Evolutionary conservation across 2,888 invertebrate genomes (phyloP).

Genomic region (Napeogenes inachia): DNA sequence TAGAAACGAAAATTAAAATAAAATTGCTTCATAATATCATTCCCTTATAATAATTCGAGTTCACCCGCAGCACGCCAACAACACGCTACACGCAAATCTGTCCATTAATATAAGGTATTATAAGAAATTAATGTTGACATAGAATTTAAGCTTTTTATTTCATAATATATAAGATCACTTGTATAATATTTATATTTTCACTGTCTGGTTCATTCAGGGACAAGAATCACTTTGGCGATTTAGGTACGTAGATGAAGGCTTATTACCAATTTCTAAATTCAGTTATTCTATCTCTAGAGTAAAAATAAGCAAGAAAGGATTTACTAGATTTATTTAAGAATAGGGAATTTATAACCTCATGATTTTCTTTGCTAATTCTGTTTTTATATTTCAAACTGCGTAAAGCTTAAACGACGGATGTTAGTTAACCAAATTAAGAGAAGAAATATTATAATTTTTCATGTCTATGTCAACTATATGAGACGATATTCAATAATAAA

Average conservation of each 20-base stretch:
- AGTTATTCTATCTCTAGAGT: not conserved
- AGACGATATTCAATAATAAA: no score
- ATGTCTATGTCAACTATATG: no score
- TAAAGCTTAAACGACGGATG: no score
- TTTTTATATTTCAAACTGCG: no score
- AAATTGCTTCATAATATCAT: conserved; percentile 13
- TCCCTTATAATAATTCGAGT: conserved; percentile 18
- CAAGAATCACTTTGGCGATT: conserved; percentile 35
- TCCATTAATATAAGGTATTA: conserved; percentile 68
- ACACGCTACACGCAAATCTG: conserved; percentile 75
- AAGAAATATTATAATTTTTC: no score
- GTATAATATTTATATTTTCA: conserved; percentile 56
- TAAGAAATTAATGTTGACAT: conserved; percentile 55
- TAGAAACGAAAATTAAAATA: conserved; percentile 10
- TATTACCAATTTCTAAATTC: conserved; percentile 15
- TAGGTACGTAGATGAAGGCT: not conserved
- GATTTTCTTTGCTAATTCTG: no score
- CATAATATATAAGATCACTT: conserved; percentile 54
- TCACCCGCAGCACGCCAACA: conserved; percentile 48
- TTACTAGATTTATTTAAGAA: no score
- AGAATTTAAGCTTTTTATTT: conserved; percentile 51
- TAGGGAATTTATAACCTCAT: no score
- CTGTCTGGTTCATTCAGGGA: conserved; percentile 57
- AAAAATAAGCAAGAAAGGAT: no score
- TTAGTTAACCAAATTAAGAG: no score